Percentiles rank a stretch among this genome's conserved stretches.
phyloP scores from a whole-genome alignment of 2,113 vertebrate species.

The Conger conger region DNA sequence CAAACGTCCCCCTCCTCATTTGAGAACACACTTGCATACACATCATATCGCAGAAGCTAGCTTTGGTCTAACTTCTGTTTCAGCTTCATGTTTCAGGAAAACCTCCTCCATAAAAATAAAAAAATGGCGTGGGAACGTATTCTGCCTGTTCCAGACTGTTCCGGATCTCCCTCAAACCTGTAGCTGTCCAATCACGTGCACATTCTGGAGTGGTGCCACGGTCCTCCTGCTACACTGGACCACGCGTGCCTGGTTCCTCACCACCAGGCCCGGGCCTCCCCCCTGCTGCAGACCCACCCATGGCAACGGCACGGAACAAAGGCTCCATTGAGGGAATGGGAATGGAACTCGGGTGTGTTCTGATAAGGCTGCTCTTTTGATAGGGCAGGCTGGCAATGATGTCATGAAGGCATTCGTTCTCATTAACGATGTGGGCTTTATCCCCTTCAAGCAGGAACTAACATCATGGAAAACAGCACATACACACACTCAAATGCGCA shows the following conservation, averaged over 20 bases:
- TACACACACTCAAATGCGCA: neutral
- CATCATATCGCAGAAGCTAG: no score
- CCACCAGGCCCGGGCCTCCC: constrained; percentile 52
- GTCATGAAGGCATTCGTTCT: neutral
- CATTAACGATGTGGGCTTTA: neutral
- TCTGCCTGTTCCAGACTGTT: neutral
- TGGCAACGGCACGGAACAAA: constrained; percentile 69
- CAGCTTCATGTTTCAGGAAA: no score
- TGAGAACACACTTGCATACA: no score
- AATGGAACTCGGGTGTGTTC: constrained; percentile 63
- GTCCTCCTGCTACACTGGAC: constrained; percentile 18
- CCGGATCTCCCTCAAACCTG: constrained; percentile 4
- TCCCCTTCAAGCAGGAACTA: neutral
- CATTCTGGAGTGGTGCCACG: neutral
- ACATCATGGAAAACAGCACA: neutral
- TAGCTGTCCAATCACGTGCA: constrained; percentile 4
- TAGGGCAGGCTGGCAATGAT: neutral
- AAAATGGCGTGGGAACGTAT: neutral
- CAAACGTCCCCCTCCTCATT: no score
- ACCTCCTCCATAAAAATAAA: neutral
- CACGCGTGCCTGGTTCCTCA: constrained; percentile 7
- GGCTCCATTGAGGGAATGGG: constrained; percentile 64
- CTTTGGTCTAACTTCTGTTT: no score
- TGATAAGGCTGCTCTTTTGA: constrained; percentile 41
- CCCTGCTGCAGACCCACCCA: constrained; percentile 56